These are phyloP conservation scores for Scylla paramamosain DNA, from an alignment of 1,140 invertebrate species.

Conservation along the genomic window DNA sequence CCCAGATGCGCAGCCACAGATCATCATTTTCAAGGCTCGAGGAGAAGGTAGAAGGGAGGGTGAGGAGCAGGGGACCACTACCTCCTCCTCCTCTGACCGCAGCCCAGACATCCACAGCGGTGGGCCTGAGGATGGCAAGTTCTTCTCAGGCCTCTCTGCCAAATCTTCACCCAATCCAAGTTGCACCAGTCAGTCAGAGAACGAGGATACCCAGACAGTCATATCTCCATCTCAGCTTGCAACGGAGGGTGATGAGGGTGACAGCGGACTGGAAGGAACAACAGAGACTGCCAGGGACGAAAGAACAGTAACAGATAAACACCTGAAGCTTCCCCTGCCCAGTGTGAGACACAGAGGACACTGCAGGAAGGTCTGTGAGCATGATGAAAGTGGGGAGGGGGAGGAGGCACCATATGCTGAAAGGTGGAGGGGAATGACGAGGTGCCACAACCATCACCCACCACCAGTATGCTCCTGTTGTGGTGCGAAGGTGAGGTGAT, in stretches of 20 bases:
- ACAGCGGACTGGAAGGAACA: background rate
- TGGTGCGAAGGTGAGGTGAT: background rate
- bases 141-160: background rate
- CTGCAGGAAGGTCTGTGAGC: background rate
- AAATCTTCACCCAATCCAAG: background rate
- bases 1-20: slow-evolving; percentile 49
- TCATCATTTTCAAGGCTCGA: slow-evolving; percentile 58
- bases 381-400: background rate
- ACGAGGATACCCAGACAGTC: background rate
- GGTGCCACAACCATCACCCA: background rate
- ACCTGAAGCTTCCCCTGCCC: background rate
- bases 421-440: background rate
- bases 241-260: background rate
- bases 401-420: background rate
- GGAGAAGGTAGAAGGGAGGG: background rate
- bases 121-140: background rate
- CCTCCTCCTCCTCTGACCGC: slow-evolving; percentile 64
- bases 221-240: background rate
- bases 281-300: background rate
- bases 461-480: background rate
- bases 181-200: slow-evolving; percentile 40
- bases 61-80: background rate
- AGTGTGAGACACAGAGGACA: background rate
- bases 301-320: background rate
- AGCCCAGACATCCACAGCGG: slow-evolving; percentile 40